Percentiles rank a stretch among this genome's conserved stretches.
Evolutionary conservation across 2,113 vertebrate genomes (phyloP).

Genomic region (Nestor notabilis): DNA sequence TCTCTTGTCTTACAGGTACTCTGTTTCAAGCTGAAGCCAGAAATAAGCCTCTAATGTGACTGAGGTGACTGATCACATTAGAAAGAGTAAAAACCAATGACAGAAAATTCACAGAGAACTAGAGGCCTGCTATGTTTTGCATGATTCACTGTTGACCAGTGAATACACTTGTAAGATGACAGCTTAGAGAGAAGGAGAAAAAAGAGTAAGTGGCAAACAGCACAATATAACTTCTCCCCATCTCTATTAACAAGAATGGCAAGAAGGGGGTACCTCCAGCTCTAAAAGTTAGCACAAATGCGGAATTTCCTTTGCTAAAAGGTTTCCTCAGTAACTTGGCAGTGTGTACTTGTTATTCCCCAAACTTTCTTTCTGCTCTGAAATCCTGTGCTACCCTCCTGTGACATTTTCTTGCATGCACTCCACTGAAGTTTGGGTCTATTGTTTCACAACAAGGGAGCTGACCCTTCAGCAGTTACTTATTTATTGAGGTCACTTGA

Average conservation of each 20-base stretch:
- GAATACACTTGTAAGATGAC: constrained; percentile 12
- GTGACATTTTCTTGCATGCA: constrained; percentile 60
- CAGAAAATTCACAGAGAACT: neutral
- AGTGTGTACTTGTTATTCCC: neutral
- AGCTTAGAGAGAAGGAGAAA: neutral
- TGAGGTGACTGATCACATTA: constrained; percentile 44
- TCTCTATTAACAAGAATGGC: neutral
- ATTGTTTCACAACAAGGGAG: constrained; percentile 71
- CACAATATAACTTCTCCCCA: neutral
- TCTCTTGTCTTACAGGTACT: constrained; percentile 46
- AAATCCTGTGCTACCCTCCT: constrained; percentile 58
- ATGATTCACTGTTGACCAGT: neutral
- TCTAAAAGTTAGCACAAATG: neutral
- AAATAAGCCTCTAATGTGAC: constrained; percentile 53
- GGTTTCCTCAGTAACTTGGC: constrained; percentile 27
- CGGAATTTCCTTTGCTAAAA: constrained; percentile 5
- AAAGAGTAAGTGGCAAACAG: neutral
- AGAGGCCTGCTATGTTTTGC: constrained; percentile 1
- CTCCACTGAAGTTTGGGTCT: constrained; percentile 60
- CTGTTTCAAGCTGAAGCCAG: constrained; percentile 7
- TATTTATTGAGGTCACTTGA: constrained; percentile 64
- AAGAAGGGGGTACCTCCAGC: neutral
- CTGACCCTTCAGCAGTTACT: constrained; percentile 73
- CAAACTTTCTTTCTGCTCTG: constrained; percentile 53
- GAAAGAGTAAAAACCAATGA: constrained; percentile 13